phyloP scores from a whole-genome alignment of 2,888 invertebrate species.

The Resseliella maxima region DNA sequence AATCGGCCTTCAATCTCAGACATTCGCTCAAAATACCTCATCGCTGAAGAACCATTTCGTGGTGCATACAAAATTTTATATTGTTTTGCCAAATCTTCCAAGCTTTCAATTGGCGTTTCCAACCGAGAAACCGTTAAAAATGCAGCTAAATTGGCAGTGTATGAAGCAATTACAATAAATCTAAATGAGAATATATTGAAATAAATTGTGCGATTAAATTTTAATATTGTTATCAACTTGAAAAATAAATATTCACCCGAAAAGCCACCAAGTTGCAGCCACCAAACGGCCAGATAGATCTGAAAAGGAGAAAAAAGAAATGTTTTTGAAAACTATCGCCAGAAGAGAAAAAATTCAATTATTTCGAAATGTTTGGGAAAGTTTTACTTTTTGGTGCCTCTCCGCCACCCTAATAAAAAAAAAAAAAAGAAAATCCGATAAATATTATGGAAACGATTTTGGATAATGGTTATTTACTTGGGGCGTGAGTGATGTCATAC shows the following conservation, averaged over 20 bases:
- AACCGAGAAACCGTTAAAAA: conserved; percentile 94
- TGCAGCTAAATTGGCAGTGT: conserved; percentile 97
- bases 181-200: conserved; percentile 63
- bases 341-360: background rate
- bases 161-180: conserved; percentile 98
- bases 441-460: too few relatives aligned
- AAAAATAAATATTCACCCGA: conserved; percentile 72
- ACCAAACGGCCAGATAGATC: conserved; percentile 91
- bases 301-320: background rate
- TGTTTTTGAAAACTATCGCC: too few relatives aligned
- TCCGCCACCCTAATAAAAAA: conserved; percentile 77
- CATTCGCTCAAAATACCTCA: conserved; percentile 96
- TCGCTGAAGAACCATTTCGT: conserved; percentile 85
- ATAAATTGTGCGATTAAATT: background rate
- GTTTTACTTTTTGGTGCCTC: conserved; percentile 86
- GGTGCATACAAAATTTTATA: conserved; percentile 97
- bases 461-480: conserved; percentile 67
- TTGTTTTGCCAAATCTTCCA: conserved; percentile 94
- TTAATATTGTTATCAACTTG: conserved; percentile 13
- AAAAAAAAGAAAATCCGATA: background rate
- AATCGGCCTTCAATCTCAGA: conserved; percentile 93
- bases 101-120: conserved; percentile 90
- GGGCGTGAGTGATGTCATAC: conserved; percentile 97
- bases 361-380: background rate
- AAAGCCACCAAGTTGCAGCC: conserved; percentile 99